Conservation (phyloP, 2,888 invertebrate species). For the Hyles lineata region DNA sequence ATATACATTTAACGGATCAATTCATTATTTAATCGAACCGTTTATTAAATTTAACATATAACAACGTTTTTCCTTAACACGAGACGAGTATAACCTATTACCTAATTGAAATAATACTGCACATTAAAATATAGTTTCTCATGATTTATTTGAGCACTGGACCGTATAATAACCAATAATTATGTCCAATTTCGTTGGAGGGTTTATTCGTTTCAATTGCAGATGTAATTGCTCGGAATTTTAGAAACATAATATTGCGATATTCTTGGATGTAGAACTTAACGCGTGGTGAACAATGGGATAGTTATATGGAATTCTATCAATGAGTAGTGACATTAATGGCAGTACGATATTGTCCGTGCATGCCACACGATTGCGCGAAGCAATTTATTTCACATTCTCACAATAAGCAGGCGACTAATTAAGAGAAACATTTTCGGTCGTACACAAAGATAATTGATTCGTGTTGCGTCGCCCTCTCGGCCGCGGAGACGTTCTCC, state of each 20-base stretch:
- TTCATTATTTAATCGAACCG: too few species aligned
- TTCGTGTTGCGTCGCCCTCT: slow-evolving; percentile 6
- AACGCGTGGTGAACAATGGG: background rate
- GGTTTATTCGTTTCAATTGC: background rate
- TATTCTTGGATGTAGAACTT: background rate
- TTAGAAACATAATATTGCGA: background rate
- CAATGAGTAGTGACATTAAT: too few species aligned
- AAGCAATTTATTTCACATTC: slow-evolving; percentile 1
- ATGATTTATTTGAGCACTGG: slow-evolving; percentile 15
- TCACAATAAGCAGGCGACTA: background rate
- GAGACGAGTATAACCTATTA: background rate
- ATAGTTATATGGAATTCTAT: background rate
- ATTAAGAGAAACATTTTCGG: slow-evolving; percentile 12
- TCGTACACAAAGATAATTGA: slow-evolving; percentile 23
- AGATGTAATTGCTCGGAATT: slow-evolving; percentile 2
- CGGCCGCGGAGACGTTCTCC: slow-evolving; percentile 25
- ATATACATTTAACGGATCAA: too few species aligned
- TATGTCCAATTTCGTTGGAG: background rate
- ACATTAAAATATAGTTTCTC: slow-evolving; percentile 9
- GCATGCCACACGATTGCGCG: background rate
- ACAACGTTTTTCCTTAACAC: background rate
- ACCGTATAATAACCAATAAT: slow-evolving; percentile 21
- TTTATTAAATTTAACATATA: background rate
- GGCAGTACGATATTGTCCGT: background rate
- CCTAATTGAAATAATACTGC: background rate